Conservation (phyloP, 2,113 vertebrate genomes). For the Ceyx melanurus region DNA sequence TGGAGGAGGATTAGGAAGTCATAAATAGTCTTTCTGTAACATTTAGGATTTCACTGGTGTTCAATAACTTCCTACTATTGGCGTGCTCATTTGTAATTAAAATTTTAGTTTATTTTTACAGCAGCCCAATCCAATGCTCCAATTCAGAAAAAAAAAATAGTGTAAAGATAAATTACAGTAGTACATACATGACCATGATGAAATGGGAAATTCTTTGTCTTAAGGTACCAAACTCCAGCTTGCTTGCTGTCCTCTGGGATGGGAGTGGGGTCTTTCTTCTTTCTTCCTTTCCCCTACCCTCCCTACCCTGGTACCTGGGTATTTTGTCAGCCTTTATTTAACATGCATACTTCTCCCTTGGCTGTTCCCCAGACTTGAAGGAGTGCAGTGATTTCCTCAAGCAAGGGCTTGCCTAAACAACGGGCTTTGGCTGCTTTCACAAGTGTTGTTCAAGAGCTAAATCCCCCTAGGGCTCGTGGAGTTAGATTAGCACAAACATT, state of each 20-base stretch:
- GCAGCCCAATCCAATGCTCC: neutral
- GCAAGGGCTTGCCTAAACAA: constrained; percentile 37
- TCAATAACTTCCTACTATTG: neutral
- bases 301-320: neutral
- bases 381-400: neutral
- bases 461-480: neutral
- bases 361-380: neutral
- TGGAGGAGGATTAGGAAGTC: neutral
- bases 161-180: neutral
- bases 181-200: neutral
- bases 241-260: neutral
- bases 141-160: neutral
- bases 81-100: neutral
- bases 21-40: neutral
- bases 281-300: neutral
- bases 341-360: neutral
- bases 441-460: constrained; percentile 1
- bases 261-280: neutral
- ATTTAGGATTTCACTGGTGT: neutral
- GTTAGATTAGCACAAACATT: neutral
- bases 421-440: neutral
- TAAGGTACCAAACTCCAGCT: neutral
- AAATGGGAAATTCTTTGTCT: neutral
- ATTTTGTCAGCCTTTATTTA: neutral
- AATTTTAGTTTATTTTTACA: neutral